Evolutionary conservation across 1,140 invertebrate genomes (phyloP).

Genomic region (Diprion similis): DNA sequence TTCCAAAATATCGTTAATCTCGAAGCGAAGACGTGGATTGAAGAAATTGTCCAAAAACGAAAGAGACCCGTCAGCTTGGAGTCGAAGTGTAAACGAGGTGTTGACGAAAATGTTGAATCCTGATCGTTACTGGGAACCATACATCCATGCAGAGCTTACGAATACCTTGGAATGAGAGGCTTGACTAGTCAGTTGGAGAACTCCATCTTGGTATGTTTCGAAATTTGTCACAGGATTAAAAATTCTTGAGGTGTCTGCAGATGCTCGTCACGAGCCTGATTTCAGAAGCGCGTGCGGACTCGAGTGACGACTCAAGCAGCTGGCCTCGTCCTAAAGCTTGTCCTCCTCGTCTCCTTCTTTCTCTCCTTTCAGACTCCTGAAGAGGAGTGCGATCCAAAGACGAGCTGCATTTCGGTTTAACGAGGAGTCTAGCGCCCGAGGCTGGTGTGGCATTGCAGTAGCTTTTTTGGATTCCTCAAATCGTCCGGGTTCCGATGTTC

Average conservation of each 20-base stretch:
- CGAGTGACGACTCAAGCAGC: too few relatives aligned
- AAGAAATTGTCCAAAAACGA: too few relatives aligned
- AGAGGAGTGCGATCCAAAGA: neutral
- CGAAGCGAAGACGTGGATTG: too few relatives aligned
- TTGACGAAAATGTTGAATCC: too few relatives aligned
- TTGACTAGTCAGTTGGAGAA: too few relatives aligned
- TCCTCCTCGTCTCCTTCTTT: neutral
- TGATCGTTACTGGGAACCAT: too few relatives aligned
- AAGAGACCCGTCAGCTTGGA: too few relatives aligned
- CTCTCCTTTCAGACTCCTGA: neutral
- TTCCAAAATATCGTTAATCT: too few relatives aligned
- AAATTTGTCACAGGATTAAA: slow-evolving; percentile 50
- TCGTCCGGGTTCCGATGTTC: neutral
- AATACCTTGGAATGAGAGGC: too few relatives aligned
- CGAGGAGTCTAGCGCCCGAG: neutral
- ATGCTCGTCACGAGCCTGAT: neutral
- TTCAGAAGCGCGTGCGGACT: neutral
- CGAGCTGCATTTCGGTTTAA: neutral
- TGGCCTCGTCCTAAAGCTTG: neutral
- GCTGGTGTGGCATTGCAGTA: neutral
- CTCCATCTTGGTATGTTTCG: slow-evolving; percentile 34
- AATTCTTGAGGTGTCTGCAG: slow-evolving; percentile 25
- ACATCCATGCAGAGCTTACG: too few relatives aligned
- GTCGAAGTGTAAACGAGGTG: too few relatives aligned
- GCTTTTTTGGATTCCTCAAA: neutral